Percentiles rank a stretch among this genome's conserved stretches.
Conservation (phyloP, 2,113 vertebrate genomes). For the Ariopsis seemanni region DNA sequence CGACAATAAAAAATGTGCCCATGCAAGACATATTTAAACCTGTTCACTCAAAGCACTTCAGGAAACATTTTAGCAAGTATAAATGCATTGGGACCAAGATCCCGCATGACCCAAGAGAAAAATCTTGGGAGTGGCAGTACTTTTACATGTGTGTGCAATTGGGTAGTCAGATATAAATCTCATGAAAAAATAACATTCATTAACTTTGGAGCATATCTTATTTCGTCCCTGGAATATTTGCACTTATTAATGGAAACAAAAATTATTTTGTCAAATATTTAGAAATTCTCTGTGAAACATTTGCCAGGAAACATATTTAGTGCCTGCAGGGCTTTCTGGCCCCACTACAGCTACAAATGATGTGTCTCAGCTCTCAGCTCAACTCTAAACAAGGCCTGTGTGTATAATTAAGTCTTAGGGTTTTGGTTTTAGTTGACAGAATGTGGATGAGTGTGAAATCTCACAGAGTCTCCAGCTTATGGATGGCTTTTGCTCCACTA, state of each 20-base stretch:
- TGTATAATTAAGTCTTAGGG: conserved; percentile 42
- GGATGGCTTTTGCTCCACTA: background rate
- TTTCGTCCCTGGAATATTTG: background rate
- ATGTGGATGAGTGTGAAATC: conserved; percentile 4
- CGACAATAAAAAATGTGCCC: background rate
- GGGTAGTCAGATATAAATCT: background rate
- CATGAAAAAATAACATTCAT: background rate
- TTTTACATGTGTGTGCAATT: background rate
- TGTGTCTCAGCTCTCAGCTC: background rate
- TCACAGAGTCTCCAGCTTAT: background rate
- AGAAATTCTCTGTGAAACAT: background rate
- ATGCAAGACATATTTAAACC: background rate
- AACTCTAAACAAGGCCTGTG: conserved; percentile 4
- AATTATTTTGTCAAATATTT: background rate
- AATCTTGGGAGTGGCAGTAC: background rate
- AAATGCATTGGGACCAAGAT: background rate
- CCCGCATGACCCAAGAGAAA: background rate
- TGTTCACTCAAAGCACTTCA: background rate
- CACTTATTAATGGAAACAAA: background rate
- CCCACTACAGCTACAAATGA: background rate
- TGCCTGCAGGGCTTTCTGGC: background rate
- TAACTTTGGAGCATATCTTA: background rate
- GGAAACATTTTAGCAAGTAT: background rate
- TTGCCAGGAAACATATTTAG: background rate
- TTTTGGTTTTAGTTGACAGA: conserved; percentile 45